Evolutionary conservation across 2,888 invertebrate genomes (phyloP).

Genomic region (Physocephala rufipes): DNA sequence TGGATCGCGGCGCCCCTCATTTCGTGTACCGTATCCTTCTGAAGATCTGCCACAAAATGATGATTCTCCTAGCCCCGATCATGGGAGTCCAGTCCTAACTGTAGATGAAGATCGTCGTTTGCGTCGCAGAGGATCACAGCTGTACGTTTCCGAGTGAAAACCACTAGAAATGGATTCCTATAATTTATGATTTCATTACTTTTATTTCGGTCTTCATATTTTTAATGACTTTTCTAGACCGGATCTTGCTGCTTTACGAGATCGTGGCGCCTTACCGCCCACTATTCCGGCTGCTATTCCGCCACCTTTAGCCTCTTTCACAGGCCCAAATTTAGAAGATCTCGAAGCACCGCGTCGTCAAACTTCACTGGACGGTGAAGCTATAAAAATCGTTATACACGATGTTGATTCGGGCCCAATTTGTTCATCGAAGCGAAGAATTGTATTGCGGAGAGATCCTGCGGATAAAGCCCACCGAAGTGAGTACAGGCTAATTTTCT

Average conservation of each 20-base stretch:
- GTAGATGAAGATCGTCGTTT: slow-evolving; percentile 78
- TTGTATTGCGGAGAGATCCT: slow-evolving; percentile 79
- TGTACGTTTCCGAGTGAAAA: slow-evolving; percentile 71
- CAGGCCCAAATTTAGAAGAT: slow-evolving; percentile 71
- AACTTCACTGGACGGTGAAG: slow-evolving; percentile 89
- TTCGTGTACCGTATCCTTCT: slow-evolving; percentile 69
- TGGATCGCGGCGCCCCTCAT: slow-evolving; percentile 72
- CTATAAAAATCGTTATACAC: slow-evolving; percentile 91
- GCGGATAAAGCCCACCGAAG: slow-evolving; percentile 87
- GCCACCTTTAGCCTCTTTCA: slow-evolving; percentile 63
- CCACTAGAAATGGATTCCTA: no score
- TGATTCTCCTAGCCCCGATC: slow-evolving; percentile 70
- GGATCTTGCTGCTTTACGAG: slow-evolving; percentile 74
- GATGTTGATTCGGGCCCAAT: slow-evolving; percentile 83
- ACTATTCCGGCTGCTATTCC: slow-evolving; percentile 64
- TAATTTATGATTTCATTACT: background rate
- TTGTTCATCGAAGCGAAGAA: slow-evolving; percentile 76
- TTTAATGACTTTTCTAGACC: slow-evolving; percentile 68
- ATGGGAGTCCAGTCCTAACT: slow-evolving; percentile 69
- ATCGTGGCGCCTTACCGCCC: slow-evolving; percentile 68
- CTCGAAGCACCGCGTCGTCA: slow-evolving; percentile 76
- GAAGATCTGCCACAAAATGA: slow-evolving; percentile 67
- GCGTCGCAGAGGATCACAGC: slow-evolving; percentile 81
- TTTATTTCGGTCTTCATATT: background rate
- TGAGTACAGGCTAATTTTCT: slow-evolving; percentile 67